Evolutionary conservation across 2,888 invertebrate species (phyloP).

Genomic region (Limnephilus rhombicus): DNA sequence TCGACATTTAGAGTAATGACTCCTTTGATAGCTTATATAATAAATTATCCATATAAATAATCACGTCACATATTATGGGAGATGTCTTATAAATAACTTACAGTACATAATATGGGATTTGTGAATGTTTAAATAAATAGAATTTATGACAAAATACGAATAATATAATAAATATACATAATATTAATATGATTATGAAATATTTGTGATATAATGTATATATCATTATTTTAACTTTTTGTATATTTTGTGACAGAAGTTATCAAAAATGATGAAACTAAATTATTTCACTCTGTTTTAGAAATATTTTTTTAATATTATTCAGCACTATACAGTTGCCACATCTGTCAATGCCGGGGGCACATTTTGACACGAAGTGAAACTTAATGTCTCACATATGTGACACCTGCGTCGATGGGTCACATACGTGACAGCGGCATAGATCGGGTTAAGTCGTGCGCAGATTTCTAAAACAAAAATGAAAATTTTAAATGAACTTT

Average conservation of each 20-base stretch:
- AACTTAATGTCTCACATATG: too few species aligned
- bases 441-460: background rate
- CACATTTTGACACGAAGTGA: too few species aligned
- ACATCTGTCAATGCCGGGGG: too few species aligned
- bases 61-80: slow-evolving; percentile 54
- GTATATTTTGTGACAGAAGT: background rate
- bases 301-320: background rate
- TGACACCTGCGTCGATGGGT: too few species aligned
- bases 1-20: background rate
- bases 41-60: slow-evolving; percentile 62
- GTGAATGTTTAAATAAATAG: background rate
- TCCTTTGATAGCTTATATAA: slow-evolving; percentile 32
- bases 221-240: background rate
- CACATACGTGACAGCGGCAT: too few species aligned
- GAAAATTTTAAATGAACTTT: background rate
- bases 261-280: background rate
- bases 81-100: background rate
- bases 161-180: too few species aligned
- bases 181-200: background rate
- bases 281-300: background rate
- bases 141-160: background rate
- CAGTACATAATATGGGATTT: background rate
- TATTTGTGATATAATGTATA: background rate
- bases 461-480: background rate
- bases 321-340: too few species aligned